Percentiles rank a stretch among this genome's conserved stretches.
Conservation (phyloP, 2,888 invertebrate species). For the Allolobophora icterica region DNA sequence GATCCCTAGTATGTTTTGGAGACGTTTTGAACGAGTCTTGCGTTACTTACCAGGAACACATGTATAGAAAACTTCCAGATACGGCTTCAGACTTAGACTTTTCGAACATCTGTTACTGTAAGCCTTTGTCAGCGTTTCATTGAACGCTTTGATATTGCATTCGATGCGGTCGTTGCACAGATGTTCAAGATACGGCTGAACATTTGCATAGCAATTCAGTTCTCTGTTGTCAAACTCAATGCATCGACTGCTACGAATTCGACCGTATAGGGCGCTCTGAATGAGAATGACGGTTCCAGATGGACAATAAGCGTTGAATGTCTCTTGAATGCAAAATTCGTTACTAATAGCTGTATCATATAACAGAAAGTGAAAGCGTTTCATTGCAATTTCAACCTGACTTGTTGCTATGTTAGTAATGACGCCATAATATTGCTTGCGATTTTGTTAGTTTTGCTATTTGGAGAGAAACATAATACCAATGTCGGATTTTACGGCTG, state of each 20-base stretch:
- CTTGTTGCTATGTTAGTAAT: no score
- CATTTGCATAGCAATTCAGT: constrained; percentile 30
- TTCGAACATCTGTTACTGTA: no score
- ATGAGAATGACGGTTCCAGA: not conserved
- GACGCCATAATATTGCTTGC: no score
- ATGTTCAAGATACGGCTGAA: constrained; percentile 22
- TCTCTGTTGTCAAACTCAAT: not conserved
- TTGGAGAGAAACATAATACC: no score
- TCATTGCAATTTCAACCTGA: no score
- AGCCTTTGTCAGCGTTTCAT: not conserved
- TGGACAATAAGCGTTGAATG: constrained; percentile 25
- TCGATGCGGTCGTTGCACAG: constrained; percentile 25
- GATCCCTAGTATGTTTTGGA: not conserved
- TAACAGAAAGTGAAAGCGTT: no score
- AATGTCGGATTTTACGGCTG: no score
- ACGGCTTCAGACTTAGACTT: not conserved
- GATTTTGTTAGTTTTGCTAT: no score
- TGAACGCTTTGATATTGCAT: constrained; percentile 26
- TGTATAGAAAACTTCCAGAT: not conserved
- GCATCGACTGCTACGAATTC: constrained; percentile 32
- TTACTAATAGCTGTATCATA: no score
- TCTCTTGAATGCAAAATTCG: not conserved
- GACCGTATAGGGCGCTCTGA: constrained; percentile 34
- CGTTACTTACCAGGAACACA: no score
- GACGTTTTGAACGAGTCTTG: no score